Evolutionary conservation across 2,113 vertebrate species (phyloP), one percentile per base, ranked within the genome.

Genomic region (Oophaga pumilio): DNA sequence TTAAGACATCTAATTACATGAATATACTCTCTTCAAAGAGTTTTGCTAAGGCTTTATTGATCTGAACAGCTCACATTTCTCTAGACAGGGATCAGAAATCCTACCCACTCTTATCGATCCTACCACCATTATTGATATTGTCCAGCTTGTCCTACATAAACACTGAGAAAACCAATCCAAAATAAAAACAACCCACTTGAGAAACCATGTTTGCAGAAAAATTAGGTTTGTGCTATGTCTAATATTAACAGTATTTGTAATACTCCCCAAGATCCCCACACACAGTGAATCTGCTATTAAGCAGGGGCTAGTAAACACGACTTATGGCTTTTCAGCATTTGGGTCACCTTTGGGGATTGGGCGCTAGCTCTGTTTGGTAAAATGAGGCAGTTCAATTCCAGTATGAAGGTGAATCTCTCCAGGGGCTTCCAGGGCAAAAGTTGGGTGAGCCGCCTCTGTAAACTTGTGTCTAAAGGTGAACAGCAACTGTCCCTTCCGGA

Each of bases 371-470:
- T 95, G 92, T 87, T 94, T 95, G 81, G 92, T 93, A 0, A 98
- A 98, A 89, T 96, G 95, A 0, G 98, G 97, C 82, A 96, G 90
- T 91, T 98, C 96, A 89, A 90, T 93, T 53, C 95, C 95, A 1
- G 95, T 95, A 89, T 91, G 89, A 87, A 99, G 90, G 84, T 94
- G 95, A 87, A 99, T 94, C 18, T 91, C 93, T 20, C 97, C 98
- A 4, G 97, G 94, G 84, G 93, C 93, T 89, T 99, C 98, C 90
- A 99, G 92, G 33, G 93, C 95, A 89, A 99, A 96, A 76, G 95
- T 95, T 0, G 98, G 96, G 87, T 97, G 93, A 73, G 94, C 95
- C 0, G 95, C 93, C 89, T 92, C 90, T 0, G 89, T 93, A 91
- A 98, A 97, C 73, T 82, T 91, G 87, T 98, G 96, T 81, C 91